Base-by-base conservation (phyloP, 2,797 vertebrate species). In the Sciurus carolinensis region DNA sequence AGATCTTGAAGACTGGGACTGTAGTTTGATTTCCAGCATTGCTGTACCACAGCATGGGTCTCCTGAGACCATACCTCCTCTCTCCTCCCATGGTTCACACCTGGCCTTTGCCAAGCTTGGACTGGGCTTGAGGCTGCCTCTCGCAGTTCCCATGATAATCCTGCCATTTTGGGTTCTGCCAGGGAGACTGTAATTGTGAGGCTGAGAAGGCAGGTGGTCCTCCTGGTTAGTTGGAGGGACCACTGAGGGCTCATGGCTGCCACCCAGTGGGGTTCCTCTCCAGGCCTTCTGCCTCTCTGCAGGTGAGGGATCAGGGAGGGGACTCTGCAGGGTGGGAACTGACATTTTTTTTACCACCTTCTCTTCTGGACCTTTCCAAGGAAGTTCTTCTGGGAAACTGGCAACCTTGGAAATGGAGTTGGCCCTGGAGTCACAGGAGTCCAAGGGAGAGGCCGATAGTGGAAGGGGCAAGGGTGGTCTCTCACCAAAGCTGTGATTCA, bases 181-280 rank as follows among this genome's bases (percentile, higher is more conserved):
- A 12, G n/a, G 18, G 47, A 39, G 14, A 36, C 13, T 26, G 39
- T 15, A 42, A n/a, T 30, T 5, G 3, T 28, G 28, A 17, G 28
- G 59, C 24, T 82, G 24, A 33, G 80, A 42, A 44, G 26, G 39
- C 6, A 39, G 71, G 20, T 1, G 20, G 22, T 3, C 57, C 33
- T 66, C 42, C 22, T 77, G 33, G 9, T 20, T 57, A 62, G 28
- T 62, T 13, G 1, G 15, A 59, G 6, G 11, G 26, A 17, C 36
- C 54, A 47, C 71, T 47, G 39, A 36, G 67, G 14, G 14, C 52
- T 14, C 4, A 1, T 0, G 10, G 22, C 1, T 47, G 24, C 44
- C 1, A 15, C 17, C 3, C 33, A 3, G 20, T 50, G 36, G 22
- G 10, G 1, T 59, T 10, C 3, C 17, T 8, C 18, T 36, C 39